Evolutionary conservation across 2,797 vertebrate genomes (phyloP).

Genomic region (Myotis planiceps): DNA sequence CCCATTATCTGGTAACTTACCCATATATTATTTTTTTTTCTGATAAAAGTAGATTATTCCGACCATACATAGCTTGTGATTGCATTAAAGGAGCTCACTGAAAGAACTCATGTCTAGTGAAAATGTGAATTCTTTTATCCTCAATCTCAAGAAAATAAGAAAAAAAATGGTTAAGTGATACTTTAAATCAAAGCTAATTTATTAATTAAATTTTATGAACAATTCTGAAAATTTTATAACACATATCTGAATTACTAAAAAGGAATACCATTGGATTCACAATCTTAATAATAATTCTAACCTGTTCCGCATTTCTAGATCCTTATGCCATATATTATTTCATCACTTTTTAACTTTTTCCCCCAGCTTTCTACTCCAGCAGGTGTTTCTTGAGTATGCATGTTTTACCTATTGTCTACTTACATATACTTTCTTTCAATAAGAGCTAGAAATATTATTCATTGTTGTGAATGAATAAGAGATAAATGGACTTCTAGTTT

Average conservation of each 20-base stretch:
- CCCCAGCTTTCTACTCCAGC: neutral
- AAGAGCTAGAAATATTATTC: neutral
- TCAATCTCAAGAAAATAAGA: constrained; percentile 1
- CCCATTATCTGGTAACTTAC: constrained; percentile 51
- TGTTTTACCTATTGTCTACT: neutral
- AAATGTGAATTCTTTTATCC: constrained; percentile 14
- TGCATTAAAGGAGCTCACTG: neutral
- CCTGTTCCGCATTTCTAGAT: neutral
- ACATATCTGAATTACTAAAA: neutral
- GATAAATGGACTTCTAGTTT: neutral
- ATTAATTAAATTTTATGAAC: neutral
- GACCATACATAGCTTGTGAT: constrained; percentile 2
- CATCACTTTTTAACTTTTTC: neutral
- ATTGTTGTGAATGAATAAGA: neutral
- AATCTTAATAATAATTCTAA: neutral
- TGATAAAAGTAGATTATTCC: constrained; percentile 38
- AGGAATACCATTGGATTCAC: neutral
- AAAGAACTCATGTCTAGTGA: constrained; percentile 13
- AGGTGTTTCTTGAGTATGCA: neutral
- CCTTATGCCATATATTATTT: neutral
- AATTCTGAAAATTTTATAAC: constrained; percentile 12
- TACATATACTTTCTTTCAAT: neutral
- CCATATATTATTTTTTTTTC: constrained; percentile 22
- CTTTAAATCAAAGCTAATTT: constrained; percentile 28
- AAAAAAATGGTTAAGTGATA: constrained; percentile 19